These are phyloP conservation scores for Dicentrarchus labrax DNA, from an alignment of 2,113 vertebrate genomes.

Conservation along the genomic window DNA sequence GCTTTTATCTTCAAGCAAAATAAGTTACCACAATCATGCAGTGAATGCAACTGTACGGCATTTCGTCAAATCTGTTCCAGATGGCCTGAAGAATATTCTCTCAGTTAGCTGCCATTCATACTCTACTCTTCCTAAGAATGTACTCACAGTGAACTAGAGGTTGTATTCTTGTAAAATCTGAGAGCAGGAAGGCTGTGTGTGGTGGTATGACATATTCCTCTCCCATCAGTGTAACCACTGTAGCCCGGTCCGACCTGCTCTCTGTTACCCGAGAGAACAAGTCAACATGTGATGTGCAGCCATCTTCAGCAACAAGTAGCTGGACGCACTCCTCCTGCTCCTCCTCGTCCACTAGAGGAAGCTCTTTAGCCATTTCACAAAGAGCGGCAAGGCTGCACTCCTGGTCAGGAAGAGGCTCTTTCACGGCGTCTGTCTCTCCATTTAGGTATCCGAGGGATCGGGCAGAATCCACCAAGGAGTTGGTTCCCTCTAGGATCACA, in stretches of 20 bases:
- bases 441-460: constrained; percentile 84
- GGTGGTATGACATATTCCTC: constrained; percentile 92
- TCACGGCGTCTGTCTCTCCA: constrained; percentile 21
- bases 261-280: constrained; percentile 87
- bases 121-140: not conserved
- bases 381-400: constrained; percentile 87
- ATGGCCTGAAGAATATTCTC: not conserved
- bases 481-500: constrained; percentile 88
- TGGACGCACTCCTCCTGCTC: constrained; percentile 65
- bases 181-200: constrained; percentile 91
- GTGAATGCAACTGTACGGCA: not conserved
- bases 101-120: not conserved
- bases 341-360: constrained; percentile 77
- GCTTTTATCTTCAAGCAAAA: accelerated
- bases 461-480: constrained; percentile 86
- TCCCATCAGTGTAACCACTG: constrained; percentile 88
- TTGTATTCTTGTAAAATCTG: constrained; percentile 90
- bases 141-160: constrained; percentile 92
- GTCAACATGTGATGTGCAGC: constrained; percentile 80
- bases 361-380: constrained; percentile 93
- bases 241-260: constrained; percentile 81
- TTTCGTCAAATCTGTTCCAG: not conserved
- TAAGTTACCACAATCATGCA: not conserved
- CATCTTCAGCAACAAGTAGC: constrained; percentile 65
- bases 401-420: constrained; percentile 44